Percentiles rank a stretch among this genome's conserved stretches.
phyloP scores from a whole-genome alignment of 2,888 invertebrate species.

The Eilema sororculum region DNA sequence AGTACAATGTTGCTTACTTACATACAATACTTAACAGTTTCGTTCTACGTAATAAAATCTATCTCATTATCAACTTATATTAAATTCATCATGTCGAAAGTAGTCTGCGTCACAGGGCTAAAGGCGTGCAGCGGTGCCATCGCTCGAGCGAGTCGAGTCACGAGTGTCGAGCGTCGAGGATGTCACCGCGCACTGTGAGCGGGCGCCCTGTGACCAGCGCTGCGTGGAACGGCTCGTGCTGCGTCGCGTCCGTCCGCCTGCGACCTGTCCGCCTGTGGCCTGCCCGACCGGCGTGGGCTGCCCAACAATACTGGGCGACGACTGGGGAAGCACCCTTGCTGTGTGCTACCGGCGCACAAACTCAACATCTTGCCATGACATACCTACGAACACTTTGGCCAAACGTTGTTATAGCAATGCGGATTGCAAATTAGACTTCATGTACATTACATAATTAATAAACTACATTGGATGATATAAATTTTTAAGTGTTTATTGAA shows the following conservation, averaged over 20 bases:
- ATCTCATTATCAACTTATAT: constrained; percentile 33
- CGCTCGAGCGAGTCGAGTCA: not conserved
- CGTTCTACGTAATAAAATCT: constrained; percentile 41
- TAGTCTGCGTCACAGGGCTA: constrained; percentile 14
- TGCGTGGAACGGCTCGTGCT: not conserved
- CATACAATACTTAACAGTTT: constrained; percentile 46
- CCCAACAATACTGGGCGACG: too few relatives aligned
- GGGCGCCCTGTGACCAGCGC: not conserved
- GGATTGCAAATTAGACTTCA: too few relatives aligned
- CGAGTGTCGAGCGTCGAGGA: not conserved
- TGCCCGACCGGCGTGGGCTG: not conserved
- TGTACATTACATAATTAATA: not conserved
- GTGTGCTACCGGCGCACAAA: too few relatives aligned
- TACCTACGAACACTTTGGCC: not conserved
- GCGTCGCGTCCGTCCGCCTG: too few relatives aligned
- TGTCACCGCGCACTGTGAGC: not conserved
- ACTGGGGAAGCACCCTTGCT: too few relatives aligned
- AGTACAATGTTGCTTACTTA: constrained; percentile 23
- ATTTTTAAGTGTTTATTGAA: too few relatives aligned
- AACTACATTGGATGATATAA: too few relatives aligned
- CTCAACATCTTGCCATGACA: not conserved
- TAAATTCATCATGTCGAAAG: constrained; percentile 28
- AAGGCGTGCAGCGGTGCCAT: not conserved
- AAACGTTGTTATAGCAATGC: not conserved
- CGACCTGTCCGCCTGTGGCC: not conserved